These are phyloP conservation scores for Neoarius graeffei DNA, from an alignment of 2,113 vertebrate species.

Conservation along the genomic window DNA sequence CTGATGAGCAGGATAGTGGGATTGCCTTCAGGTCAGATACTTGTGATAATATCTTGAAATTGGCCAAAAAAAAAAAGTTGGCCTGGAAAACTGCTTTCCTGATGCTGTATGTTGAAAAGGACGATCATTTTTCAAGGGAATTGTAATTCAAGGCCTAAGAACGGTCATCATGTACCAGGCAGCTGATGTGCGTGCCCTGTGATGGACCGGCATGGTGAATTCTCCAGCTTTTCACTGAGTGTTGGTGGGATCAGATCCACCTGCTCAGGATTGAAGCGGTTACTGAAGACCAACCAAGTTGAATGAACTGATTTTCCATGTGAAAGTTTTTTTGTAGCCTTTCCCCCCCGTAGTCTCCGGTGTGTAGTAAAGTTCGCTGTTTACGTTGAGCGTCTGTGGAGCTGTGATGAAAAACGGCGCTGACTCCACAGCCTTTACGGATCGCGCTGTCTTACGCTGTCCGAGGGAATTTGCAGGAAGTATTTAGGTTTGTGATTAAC, in stretches of 20 bases:
- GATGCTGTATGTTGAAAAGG: not conserved
- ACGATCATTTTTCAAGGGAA: not conserved
- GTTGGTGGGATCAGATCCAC: not conserved
- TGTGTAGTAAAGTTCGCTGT: not conserved
- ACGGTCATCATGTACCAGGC: not conserved
- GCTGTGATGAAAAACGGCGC: constrained; percentile 15
- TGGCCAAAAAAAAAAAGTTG: not conserved
- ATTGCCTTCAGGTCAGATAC: not conserved
- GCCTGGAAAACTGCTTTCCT: not conserved
- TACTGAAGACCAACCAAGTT: not conserved
- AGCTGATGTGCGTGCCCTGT: not conserved
- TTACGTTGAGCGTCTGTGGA: not conserved
- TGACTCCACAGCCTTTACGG: constrained; percentile 31
- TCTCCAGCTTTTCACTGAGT: not conserved
- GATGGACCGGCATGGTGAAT: not conserved
- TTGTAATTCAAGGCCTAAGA: not conserved
- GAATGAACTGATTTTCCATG: not conserved
- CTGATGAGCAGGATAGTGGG: not conserved
- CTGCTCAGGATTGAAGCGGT: not conserved
- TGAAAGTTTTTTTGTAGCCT: constrained; percentile 14
- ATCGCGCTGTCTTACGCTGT: constrained; percentile 33
- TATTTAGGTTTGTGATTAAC: constrained; percentile 39
- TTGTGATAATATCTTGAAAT: not conserved
- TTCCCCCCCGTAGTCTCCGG: not conserved
- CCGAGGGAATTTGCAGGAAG: constrained; percentile 51